Conservation (phyloP, 2,888 invertebrate species). For the Eremobia ochroleuca region DNA sequence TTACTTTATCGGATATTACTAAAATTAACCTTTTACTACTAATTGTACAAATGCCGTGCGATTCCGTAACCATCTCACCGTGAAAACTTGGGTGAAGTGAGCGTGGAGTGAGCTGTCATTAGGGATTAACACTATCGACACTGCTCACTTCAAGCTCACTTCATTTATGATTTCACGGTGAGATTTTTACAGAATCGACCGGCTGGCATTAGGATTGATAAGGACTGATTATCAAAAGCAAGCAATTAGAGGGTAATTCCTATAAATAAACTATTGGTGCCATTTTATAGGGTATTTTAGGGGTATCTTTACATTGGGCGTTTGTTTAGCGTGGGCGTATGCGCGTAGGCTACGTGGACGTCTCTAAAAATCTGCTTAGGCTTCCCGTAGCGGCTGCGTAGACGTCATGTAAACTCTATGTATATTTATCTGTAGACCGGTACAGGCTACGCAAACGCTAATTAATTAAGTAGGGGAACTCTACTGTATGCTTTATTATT, state of each 20-base stretch:
- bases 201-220: neutral
- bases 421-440: neutral
- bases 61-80: too few species aligned
- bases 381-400: neutral
- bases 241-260: neutral
- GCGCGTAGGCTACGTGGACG: neutral
- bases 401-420: neutral
- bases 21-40: neutral
- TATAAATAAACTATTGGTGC: neutral
- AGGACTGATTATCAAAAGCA: neutral
- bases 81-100: too few species aligned
- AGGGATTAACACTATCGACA: too few species aligned
- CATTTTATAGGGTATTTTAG: neutral
- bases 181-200: too few species aligned
- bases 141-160: too few species aligned
- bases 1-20: conserved; percentile 6
- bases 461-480: neutral
- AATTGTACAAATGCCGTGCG: neutral
- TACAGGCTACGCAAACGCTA: neutral
- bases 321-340: neutral
- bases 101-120: too few species aligned
- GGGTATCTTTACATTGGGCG: too few species aligned
- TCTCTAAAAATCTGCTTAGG: neutral
- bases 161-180: too few species aligned
- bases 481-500: neutral